These are phyloP conservation scores for Amblyopsis hoosieri DNA, from an alignment of 2,797 vertebrate species.

Conservation along the genomic window DNA sequence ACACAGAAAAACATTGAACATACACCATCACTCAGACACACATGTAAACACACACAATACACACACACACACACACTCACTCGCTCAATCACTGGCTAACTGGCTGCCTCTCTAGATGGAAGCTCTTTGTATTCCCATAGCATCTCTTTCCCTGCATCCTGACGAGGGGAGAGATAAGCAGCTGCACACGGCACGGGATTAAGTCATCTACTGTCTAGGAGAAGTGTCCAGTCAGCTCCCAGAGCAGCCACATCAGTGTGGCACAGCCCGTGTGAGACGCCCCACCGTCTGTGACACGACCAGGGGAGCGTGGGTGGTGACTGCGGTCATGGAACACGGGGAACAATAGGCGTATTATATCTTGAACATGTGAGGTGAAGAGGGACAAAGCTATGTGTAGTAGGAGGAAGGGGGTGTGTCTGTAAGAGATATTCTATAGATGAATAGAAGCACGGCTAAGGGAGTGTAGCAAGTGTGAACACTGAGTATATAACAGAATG, in stretches of 20 bases:
- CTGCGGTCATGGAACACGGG: conserved; percentile 14
- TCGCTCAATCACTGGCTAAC: conserved; percentile 6
- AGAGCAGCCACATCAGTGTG: conserved; percentile 41
- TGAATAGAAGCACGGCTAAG: not conserved
- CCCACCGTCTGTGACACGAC: conserved; percentile 37
- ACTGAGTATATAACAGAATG: not conserved
- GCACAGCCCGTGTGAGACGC: conserved; percentile 45
- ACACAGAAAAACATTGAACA: not conserved
- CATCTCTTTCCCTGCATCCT: conserved; percentile 11
- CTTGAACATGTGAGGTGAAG: not conserved
- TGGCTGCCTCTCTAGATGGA: conserved; percentile 17
- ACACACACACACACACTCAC: conserved; percentile 17
- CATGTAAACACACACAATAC: conserved; percentile 9
- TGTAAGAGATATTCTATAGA: not conserved
- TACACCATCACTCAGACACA: too few relatives aligned
- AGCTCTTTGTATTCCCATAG: not conserved
- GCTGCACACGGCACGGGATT: not conserved
- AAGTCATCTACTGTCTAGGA: not conserved
- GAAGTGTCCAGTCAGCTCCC: conserved; percentile 22
- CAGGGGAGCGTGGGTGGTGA: not conserved
- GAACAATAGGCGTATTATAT: conserved; percentile 2
- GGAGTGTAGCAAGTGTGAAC: not conserved
- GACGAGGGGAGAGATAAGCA: not conserved
- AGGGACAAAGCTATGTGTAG: not conserved
- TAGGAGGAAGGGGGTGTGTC: conserved; percentile 4